Evolutionary conservation across 2,888 invertebrate species (phyloP).

Genomic region (Salpingus planirostris): DNA sequence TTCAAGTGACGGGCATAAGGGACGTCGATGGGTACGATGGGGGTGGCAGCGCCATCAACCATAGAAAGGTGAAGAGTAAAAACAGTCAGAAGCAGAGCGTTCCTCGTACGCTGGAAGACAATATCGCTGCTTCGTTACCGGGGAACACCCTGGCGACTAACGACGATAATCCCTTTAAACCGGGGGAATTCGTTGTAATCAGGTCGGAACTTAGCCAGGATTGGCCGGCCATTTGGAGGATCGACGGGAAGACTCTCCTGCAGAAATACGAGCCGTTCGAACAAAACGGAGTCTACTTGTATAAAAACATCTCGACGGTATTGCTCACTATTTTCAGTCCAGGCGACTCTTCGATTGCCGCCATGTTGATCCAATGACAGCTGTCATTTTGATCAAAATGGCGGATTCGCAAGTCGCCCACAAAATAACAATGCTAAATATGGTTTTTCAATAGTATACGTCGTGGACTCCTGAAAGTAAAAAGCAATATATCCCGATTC

Average conservation of each 20-base stretch:
- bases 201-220: slow-evolving; percentile 72
- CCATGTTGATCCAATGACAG: no score
- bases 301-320: slow-evolving; percentile 82
- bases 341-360: no score
- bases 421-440: slow-evolving; percentile 1
- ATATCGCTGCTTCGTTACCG: slow-evolving; percentile 46
- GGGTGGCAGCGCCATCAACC: no score
- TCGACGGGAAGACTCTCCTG: slow-evolving; percentile 74
- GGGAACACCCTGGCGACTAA: slow-evolving; percentile 34
- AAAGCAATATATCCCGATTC: slow-evolving; percentile 69
- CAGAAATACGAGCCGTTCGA: slow-evolving; percentile 79
- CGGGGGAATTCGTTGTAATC: slow-evolving; percentile 81
- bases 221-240: slow-evolving; percentile 85
- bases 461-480: slow-evolving; percentile 79
- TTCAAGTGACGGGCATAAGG: slow-evolving; percentile 47
- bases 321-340: slow-evolving; percentile 3
- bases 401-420: not conserved
- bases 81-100: slow-evolving; percentile 26
- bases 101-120: slow-evolving; percentile 38
- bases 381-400: no score
- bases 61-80: no score
- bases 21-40: slow-evolving; percentile 51
- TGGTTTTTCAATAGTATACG: slow-evolving; percentile 62
- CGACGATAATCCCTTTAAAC: slow-evolving; percentile 59
- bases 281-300: slow-evolving; percentile 71